Evolutionary conservation across 2,888 invertebrate species (phyloP).

Genomic region (Macrosiphum euphorbiae): DNA sequence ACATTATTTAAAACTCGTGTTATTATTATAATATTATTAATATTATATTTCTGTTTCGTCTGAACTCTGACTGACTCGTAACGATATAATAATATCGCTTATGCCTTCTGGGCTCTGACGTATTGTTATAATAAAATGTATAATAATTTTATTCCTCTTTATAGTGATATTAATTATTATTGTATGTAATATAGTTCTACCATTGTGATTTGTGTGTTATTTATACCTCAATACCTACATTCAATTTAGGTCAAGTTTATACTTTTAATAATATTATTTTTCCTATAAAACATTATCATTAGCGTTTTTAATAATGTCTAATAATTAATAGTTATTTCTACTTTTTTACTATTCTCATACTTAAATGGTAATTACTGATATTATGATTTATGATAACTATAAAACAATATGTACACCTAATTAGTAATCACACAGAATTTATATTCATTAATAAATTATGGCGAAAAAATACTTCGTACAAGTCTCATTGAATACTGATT

Average conservation of each 20-base stretch:
- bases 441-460: not conserved
- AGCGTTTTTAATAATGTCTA: not conserved
- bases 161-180: conserved; percentile 13
- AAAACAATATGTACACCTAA: not conserved
- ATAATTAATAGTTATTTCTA: not conserved
- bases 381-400: not conserved
- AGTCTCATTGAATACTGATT: not conserved
- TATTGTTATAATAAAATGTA: not conserved
- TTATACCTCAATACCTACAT: not conserved
- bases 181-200: conserved; percentile 22
- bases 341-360: not conserved
- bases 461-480: not conserved
- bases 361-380: not conserved
- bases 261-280: not conserved
- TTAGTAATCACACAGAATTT: not conserved
- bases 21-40: not conserved
- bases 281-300: not conserved
- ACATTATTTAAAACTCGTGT: not conserved
- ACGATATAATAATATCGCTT: not conserved
- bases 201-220: not conserved
- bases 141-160: conserved; percentile 17
- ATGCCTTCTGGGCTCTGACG: not conserved
- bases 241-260: not conserved
- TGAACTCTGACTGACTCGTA: not conserved
- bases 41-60: not conserved